Percentiles rank a stretch among this genome's conserved stretches.
These are phyloP conservation scores for Tetragnatha montana DNA, from an alignment of 2,888 invertebrate species.

Conservation along the genomic window DNA sequence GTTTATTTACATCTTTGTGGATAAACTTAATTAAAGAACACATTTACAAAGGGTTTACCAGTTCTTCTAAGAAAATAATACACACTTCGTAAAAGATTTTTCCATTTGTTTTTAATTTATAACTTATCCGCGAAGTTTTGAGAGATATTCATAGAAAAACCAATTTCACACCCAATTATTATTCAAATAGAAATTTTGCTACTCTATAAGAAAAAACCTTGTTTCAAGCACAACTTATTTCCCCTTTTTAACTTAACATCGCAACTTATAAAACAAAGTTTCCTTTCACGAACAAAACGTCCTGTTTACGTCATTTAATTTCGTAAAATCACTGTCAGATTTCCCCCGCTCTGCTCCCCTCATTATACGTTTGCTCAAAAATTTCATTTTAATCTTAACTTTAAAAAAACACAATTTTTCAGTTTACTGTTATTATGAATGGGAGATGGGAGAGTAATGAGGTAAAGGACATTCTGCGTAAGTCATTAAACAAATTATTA, in stretches of 20 bases:
- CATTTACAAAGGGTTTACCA: no score
- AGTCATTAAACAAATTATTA: conserved; percentile 57
- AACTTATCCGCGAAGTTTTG: conserved; percentile 1
- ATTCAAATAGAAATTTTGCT: neutral
- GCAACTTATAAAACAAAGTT: neutral
- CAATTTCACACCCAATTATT: conserved; percentile 12
- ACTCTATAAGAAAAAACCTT: neutral
- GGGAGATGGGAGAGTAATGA: conserved; percentile 43
- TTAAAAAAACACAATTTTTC: neutral
- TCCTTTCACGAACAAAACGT: conserved; percentile 12
- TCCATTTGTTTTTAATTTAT: neutral
- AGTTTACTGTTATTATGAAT: conserved; percentile 40
- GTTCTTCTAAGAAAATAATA: no score
- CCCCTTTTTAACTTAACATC: neutral
- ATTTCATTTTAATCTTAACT: neutral
- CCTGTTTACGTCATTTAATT: conserved; percentile 33
- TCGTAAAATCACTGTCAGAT: conserved; percentile 20
- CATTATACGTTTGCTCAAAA: conserved; percentile 27
- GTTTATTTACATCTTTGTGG: no score
- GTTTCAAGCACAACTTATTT: neutral
- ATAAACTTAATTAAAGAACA: no score
- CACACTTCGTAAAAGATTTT: neutral
- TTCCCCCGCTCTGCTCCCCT: conserved; percentile 16
- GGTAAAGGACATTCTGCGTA: conserved; percentile 25
- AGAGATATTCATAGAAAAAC: conserved; percentile 1